Evolutionary conservation across 2,113 vertebrate species (phyloP), one percentile per base, ranked within the genome.

Genomic region (Trematocara marginatum): DNA sequence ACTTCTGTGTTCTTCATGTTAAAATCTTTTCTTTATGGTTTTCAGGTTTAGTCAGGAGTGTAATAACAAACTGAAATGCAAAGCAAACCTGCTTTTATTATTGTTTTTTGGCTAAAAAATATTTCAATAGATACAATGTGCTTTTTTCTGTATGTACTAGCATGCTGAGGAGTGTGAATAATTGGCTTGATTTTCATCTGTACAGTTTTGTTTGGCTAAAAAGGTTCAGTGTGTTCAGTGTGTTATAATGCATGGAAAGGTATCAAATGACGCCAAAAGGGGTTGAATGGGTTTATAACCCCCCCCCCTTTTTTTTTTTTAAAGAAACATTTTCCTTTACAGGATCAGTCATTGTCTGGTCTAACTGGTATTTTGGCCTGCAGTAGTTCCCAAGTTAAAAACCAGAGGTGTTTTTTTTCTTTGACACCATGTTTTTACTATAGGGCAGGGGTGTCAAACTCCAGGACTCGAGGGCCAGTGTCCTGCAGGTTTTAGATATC

Each of bases 271-370:
- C 5, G 0, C 3, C 7, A 42, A 64, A 38, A 7, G 3, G 52
- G 76, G 40, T 23, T 54, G n/a, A 31, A 31, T 0, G 26, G 0
- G 29, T 45, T 38, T 61, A 61, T 51, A 23, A 16, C 10, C 15
- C 6, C 53, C 0, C 53, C 10, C n/a, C 3, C 45, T 8, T 0
- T 11, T 4, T 9, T 49, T 51, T 26, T 16, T 16, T 29, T 29
- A 29, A 29, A 29, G 26, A 29, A 29, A 29, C 26, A 29, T 29
- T 97, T 96, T 13, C 97, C 97, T 35, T 35, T 1, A 97, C 86
- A 51, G 3, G 38, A 38, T 52, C 42, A 69, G 45, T 12, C 23
- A 18, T 8, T 47, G 13, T 74, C 13, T 29, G 8, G 40, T 29
- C 8, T 26, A 74, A 16, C 40, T 45, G 20, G 23, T 29, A 26